A percentile compares a stretch with the other conserved stretches of the same genome.
Conservation (phyloP, 2,113 vertebrate genomes). For the Chlamydotis undulata region DNA sequence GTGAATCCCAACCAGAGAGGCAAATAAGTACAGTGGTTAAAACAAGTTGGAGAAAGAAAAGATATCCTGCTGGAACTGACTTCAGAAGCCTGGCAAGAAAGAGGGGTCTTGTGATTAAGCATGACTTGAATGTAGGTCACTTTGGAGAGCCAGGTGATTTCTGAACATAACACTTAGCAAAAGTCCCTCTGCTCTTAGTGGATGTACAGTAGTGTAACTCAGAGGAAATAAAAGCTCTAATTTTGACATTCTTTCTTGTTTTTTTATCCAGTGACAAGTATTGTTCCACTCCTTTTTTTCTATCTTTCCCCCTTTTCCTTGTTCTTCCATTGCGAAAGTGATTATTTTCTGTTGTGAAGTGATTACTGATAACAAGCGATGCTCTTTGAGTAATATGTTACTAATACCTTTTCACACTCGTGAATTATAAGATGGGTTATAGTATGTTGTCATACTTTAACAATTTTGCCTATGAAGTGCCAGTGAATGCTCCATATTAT, state of each 20-base stretch:
- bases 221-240: slow-evolving; percentile 27
- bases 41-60: slow-evolving; percentile 34
- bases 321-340: background rate
- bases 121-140: slow-evolving; percentile 52
- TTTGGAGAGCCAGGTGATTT: slow-evolving; percentile 49
- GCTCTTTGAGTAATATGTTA: background rate
- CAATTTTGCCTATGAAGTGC: background rate
- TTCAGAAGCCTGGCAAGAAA: slow-evolving; percentile 29
- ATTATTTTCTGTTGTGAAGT: slow-evolving; percentile 17
- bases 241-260: slow-evolving; percentile 18
- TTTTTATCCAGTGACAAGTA: slow-evolving; percentile 21
- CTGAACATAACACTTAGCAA: background rate
- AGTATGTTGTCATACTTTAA: background rate
- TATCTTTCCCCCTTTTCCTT: background rate
- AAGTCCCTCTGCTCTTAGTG: slow-evolving; percentile 17
- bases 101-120: slow-evolving; percentile 51
- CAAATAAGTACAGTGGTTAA: background rate
- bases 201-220: background rate
- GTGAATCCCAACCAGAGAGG: background rate
- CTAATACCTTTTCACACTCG: background rate
- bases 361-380: background rate
- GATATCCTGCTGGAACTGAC: slow-evolving; percentile 8
- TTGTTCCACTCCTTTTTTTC: slow-evolving; percentile 41
- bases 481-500: background rate
- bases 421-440: background rate